Evolutionary conservation across 2,888 invertebrate genomes (phyloP), one percentile per base, ranked within the genome.

Genomic region (Tipula vernalis): DNA sequence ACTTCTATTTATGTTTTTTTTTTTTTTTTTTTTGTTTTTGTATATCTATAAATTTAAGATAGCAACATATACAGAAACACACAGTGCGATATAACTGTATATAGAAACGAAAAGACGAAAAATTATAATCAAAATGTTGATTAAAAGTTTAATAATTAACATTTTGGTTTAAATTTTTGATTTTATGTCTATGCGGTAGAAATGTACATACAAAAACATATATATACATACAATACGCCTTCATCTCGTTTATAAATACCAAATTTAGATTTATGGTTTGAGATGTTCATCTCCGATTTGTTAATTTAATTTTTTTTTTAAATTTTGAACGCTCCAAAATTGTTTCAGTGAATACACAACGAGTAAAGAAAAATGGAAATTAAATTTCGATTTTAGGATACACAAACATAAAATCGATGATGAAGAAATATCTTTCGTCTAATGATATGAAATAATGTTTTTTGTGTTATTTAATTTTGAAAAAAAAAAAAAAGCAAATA

Each of bases 101-200:
- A 71, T 10, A 18, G 71, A 71, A 51, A 51, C 12, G 51, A 51
- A 71, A 71, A 71, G 71, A 71, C 71, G 71, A 71, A 71, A 71
- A 28, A 71, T 71, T 71, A 71, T 71, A 71, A 71, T 71, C 28
- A 71, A 71, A 71, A 71, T 71, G 71, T 71, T 71, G 71, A 71
- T 71, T 71, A 71, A 71, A 71, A 71, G 71, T 71, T 71, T 71
- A 71, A 71, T 71, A 71, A 71, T 71, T 71, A 71, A 71, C 71
- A 71, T 71, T 71, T 71, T 28, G 71, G 71, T 28, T 71, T 71
- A 28, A 71, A 71, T 71, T 71, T 71, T 71, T 71, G 71, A 71
- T 71, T 71, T 28, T 71, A 28, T 71, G 28, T 71, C 2, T 71
- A 28, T 71, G 71, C 71, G 71, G 71, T 71, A 5, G 47, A 47